Base-by-base conservation (phyloP, 2,888 invertebrate genomes). In the Cosmia trapezina region DNA sequence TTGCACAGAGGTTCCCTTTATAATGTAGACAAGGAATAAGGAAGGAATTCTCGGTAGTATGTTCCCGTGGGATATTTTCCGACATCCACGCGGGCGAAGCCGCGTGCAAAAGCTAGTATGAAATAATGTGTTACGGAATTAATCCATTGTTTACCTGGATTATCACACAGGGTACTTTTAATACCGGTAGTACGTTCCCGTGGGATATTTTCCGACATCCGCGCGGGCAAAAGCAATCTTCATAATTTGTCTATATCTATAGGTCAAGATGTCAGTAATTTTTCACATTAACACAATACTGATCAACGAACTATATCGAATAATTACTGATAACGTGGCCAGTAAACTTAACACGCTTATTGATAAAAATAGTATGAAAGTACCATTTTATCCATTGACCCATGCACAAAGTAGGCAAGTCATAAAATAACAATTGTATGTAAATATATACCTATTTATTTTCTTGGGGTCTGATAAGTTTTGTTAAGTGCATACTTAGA, bases 311-410 rank as follows among this genome's bases (percentile, higher is more conserved):
- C 37, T 37, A 4, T 37, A 37, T 5, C 37, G 37, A 37, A 37
- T 37, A 37, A 37, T n/a, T n/a, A n/a, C 37, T 37, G 37, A 37
- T 37, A 37, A 37, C 61, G 45, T 65, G 70, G 76, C 68, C 63
- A 80, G 76, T 79, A 71, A 76, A 79, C 64, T 81, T 63, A 19
- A 69, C 66, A 67, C 63, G 49, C n/a, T 78, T 60, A 83, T 83
- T 85, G 79, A 85, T 81, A 84, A 76, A 71, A 76, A 60, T 17
- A 9, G 4, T 17, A 60, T 64, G 72, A 72, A 70, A 59, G 67
- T 73, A 74, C 67, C 41, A 45, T 41, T 65, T 64, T 69, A 78
- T 72, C 17, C 71, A 74, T 77, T 83, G 71, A 82, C 76, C 59
- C 60, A 45, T 28, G 49, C 37, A 62, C 51, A 71, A 75, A 69